Base-by-base conservation (phyloP, 1,140 invertebrate species). In the Drosophila virilis region DNA sequence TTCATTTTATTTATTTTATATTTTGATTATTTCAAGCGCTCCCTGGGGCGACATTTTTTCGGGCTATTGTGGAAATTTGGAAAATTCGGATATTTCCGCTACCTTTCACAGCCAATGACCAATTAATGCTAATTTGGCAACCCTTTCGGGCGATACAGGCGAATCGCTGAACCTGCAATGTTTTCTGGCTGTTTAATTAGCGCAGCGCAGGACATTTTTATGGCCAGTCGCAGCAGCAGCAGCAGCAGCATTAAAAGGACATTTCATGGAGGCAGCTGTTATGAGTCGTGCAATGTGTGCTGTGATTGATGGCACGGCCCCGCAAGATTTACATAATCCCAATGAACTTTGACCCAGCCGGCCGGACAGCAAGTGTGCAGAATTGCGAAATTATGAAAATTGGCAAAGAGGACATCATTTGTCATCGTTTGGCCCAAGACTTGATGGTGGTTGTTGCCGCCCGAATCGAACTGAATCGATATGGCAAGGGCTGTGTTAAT, bases 371-470 rank as follows among this genome's bases (percentile, higher is more conserved):
- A 84, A 84, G 80, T 84, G 80, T 84, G 77, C 77, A 69, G 73
- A 84, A 84, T 85, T 84, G 81, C 77, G 43, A 61, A 85, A 80
- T 84, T 84, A 84, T 84, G 81, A 78, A 84, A 85, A 84, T 75
- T 77, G 77, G 68, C 46, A 79, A 55, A 66, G 22, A 28, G 22
- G 60, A 60, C 77, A 64, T 85, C 77, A 84, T 84, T 84, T 84
- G 81, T 84, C 80, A 83, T 79, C 80, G 46, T 73, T 51, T 73
- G 73, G 40, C 22, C 22, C 9, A 6, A 70, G 57, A 78, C 60
- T 66, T 72, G 45, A 15, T 40, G 67, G 59, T 65, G 77, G 64
- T 60, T 72, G 78, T 50, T 43, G 45, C 12, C 22, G n/a, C 7
- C 28, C 22, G 33, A 57, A 42, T 10, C 22, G 33, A 43, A 2